Conservation (phyloP, 2,888 invertebrate genomes). For the Mythimna lalbum region DNA sequence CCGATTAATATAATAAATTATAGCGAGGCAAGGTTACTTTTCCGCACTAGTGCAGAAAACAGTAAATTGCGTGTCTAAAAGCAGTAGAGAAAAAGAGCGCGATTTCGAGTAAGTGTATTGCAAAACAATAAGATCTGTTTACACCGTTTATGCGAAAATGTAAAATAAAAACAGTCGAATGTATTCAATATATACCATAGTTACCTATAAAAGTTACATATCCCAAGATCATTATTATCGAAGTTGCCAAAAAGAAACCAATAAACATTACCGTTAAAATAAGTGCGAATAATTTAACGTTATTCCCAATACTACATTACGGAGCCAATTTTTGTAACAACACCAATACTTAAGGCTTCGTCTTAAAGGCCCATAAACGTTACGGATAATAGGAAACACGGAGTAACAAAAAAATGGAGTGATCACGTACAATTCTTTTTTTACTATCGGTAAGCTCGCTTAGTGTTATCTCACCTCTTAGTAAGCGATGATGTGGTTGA, state of each 20-base stretch:
- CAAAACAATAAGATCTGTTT: not conserved
- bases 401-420: constrained; percentile 18
- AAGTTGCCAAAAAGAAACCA: constrained; percentile 27
- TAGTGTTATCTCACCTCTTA: too few relatives aligned
- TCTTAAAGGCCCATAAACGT: constrained; percentile 60
- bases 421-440: not conserved
- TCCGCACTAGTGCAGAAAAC: too few relatives aligned
- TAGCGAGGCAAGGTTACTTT: too few relatives aligned
- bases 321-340: constrained; percentile 60
- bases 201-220: not conserved
- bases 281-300: constrained; percentile 52
- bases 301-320: constrained; percentile 50
- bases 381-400: constrained; percentile 49
- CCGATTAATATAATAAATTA: too few relatives aligned
- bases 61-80: too few relatives aligned
- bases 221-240: not conserved
- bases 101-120: too few relatives aligned
- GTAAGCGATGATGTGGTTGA: too few relatives aligned
- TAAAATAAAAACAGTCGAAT: not conserved
- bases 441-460: too few relatives aligned
- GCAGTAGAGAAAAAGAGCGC: too few relatives aligned
- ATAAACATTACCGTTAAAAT: constrained; percentile 48
- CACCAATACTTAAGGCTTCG: constrained; percentile 54
- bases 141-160: not conserved
- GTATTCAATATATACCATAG: not conserved